Evolutionary conservation across 2,797 vertebrate genomes (phyloP).

Genomic region (Crypturellus tataupa): DNA sequence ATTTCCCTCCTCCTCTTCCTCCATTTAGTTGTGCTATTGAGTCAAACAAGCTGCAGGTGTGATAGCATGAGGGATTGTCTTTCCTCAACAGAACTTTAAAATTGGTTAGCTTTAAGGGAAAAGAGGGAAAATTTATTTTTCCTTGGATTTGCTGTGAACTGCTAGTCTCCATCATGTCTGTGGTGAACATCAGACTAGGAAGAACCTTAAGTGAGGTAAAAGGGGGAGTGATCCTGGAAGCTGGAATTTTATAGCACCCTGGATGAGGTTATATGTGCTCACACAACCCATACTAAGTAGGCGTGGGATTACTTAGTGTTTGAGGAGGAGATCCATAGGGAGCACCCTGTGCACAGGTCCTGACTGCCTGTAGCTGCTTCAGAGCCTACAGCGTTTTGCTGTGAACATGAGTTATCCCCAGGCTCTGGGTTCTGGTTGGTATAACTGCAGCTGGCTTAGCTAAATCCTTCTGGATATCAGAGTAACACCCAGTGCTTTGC

Average conservation of each 20-base stretch:
- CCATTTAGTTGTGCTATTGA: background rate
- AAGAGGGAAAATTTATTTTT: background rate
- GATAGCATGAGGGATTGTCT: background rate
- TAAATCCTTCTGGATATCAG: background rate
- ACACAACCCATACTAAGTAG: background rate
- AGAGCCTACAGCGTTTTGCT: background rate
- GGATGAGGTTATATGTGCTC: background rate
- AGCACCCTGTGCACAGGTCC: background rate
- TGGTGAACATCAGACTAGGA: background rate
- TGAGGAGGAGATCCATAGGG: background rate
- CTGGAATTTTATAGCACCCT: background rate
- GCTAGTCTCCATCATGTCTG: background rate
- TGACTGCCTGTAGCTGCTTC: background rate
- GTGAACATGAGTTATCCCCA: background rate
- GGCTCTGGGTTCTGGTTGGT: background rate
- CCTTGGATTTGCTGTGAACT: background rate
- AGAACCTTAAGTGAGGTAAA: background rate
- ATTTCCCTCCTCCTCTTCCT: background rate
- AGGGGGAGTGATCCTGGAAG: background rate
- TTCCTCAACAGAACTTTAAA: background rate
- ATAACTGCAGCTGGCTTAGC: background rate
- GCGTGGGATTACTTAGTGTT: background rate
- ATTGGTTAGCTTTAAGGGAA: background rate
- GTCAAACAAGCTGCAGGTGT: background rate
- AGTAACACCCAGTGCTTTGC: background rate